Base-by-base conservation (phyloP, 2,888 invertebrate species). In the Callinectes sapidus region DNA sequence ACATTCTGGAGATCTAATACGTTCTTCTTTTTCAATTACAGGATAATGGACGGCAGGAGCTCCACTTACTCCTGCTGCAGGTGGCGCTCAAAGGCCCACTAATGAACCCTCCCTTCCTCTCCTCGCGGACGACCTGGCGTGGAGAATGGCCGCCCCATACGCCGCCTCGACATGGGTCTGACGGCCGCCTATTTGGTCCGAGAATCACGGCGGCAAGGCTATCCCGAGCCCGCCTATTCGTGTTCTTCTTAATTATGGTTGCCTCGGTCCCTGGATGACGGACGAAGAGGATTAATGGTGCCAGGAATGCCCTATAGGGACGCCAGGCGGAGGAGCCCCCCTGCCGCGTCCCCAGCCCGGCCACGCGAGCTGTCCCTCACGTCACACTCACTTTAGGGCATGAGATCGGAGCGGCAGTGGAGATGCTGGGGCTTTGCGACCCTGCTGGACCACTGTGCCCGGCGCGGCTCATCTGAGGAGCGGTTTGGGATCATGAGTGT, bases 61-160 rank as follows among this genome's bases (percentile, higher is more conserved):
- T 32, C 35, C 81, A 32, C 81, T 81, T 81, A 81, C 32, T 35
- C 81, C 32, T 71, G 71, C 32, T 81, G 81, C 81, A 81, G 81
- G 81, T 81, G 81, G 81, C 32, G 35, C 35, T 81, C 81, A 35
- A 35, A 35, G 81, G 81, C 81, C 35, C 81, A 14, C 81, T 81
- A 81, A 81, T 81, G 81, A 81, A 81, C 32, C 81, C 81, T 81
- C 81, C 81, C 81, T 81, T n/a, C 81, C 81, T 35, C 35, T 81
- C 35, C 81, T 16, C 28, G 61, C 61, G 61, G 61, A 61, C 61
- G 61, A 61, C 61, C 61, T 5, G 71, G 71, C 71, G 71, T 71
- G 71, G 71, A 71, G 71, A 71, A 71, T 71, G 71, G 71, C 71
- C 28, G 71, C 71, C 71, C 71, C 71, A 71, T 71, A 71, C 71